Evolutionary conservation across 2,888 invertebrate species (phyloP).

Genomic region (Branchipolynoe longqiensis): DNA sequence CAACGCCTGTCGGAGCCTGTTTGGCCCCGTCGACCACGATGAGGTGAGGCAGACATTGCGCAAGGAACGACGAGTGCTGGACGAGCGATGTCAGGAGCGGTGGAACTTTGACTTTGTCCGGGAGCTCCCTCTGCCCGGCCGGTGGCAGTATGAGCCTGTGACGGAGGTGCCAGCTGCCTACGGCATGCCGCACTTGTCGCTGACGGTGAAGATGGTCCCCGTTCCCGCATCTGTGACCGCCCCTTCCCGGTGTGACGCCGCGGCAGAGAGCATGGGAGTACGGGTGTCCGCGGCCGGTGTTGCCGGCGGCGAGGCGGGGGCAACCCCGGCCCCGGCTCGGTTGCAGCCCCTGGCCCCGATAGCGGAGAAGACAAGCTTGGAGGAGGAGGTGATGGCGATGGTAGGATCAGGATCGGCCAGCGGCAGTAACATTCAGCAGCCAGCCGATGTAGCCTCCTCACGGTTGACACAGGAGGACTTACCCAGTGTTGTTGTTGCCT

Average conservation of each 20-base stretch:
- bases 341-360: neutral
- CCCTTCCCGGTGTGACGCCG: neutral
- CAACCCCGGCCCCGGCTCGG: neutral
- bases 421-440: too few species aligned
- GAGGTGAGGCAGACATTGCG: constrained; percentile 11
- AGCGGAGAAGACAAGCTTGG: too few species aligned
- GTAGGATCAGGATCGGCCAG: too few species aligned
- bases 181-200: constrained; percentile 9
- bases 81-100: neutral
- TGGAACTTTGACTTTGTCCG: constrained; percentile 37
- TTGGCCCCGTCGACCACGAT: constrained; percentile 45
- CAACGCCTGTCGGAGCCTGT: constrained; percentile 31
- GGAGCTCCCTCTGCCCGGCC: constrained; percentile 12
- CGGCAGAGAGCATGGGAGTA: neutral
- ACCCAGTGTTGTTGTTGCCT: too few species aligned
- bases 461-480: constrained; percentile 2
- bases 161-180: constrained; percentile 7
- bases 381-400: neutral
- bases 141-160: neutral
- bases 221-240: neutral
- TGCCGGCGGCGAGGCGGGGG: neutral
- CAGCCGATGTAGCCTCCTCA: neutral
- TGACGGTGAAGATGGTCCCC: constrained; percentile 9
- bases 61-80: neutral
- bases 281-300: neutral